A percentile compares a stretch with the other conserved stretches of the same genome.
phyloP scores from a whole-genome alignment of 2,113 vertebrate genomes.

The Elgaria multicarinata region DNA sequence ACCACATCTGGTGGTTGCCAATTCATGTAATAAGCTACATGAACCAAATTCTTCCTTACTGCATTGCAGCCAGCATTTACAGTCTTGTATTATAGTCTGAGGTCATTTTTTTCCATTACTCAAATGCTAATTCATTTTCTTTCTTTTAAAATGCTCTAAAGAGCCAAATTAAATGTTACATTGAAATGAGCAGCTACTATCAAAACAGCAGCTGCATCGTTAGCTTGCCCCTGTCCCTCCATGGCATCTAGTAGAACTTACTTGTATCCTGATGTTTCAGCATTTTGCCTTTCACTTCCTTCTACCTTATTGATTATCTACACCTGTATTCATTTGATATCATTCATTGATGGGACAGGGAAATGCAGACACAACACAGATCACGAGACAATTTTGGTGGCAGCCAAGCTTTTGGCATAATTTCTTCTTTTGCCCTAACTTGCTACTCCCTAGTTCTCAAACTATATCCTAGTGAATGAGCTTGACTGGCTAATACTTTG shows the following conservation, averaged over 20 bases:
- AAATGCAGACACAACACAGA: not conserved
- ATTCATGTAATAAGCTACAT: not conserved
- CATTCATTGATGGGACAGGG: not conserved
- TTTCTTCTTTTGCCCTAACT: not conserved
- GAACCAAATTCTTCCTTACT: not conserved
- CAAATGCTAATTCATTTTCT: not conserved
- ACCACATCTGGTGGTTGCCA: not conserved
- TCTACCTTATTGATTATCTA: not conserved
- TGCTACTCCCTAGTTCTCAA: not conserved
- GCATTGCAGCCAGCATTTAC: not conserved
- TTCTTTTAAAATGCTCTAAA: not conserved
- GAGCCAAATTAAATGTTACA: not conserved
- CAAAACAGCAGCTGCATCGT: not conserved
- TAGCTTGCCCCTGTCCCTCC: not conserved
- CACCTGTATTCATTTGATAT: not conserved
- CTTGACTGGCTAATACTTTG: not conserved
- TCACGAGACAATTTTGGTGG: not conserved
- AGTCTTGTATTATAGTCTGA: not conserved
- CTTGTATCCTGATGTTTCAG: not conserved
- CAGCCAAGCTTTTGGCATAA: not conserved
- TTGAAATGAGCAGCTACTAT: not conserved
- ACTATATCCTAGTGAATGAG: not conserved
- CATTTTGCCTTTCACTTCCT: not conserved
- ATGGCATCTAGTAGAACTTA: not conserved
- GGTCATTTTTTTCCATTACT: not conserved